These are phyloP conservation scores for Lingula anatina DNA, from an alignment of 2,888 invertebrate species.

Conservation along the genomic window DNA sequence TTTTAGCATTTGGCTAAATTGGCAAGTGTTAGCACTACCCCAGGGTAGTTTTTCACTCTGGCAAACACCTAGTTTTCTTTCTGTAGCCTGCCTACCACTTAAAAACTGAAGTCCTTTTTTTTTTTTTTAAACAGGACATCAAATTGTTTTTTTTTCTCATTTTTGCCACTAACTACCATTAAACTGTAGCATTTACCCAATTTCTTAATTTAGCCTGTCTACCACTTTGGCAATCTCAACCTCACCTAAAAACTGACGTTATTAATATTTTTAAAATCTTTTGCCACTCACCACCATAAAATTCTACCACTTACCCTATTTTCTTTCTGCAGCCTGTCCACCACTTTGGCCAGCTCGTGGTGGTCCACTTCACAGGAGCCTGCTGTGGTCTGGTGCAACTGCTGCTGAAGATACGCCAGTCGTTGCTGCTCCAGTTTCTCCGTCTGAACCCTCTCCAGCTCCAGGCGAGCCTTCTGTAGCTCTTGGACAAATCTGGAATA, in stretches of 20 bases:
- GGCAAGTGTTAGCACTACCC: no score
- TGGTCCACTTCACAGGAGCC: constrained; percentile 2
- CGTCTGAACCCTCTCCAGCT: constrained; percentile 17
- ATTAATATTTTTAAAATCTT: neutral
- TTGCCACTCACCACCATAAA: neutral
- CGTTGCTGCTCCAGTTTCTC: constrained; percentile 6
- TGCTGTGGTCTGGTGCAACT: constrained; percentile 2
- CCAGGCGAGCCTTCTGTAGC: constrained; percentile 28
- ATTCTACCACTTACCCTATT: constrained; percentile 22
- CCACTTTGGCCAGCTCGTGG: constrained; percentile 6
- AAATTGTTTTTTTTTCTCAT: no score
- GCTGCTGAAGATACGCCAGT: no score
- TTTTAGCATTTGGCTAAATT: no score
- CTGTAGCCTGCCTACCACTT: no score
- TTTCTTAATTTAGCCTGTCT: no score
- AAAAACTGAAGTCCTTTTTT: no score
- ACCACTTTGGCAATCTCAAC: neutral
- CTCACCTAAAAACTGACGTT: neutral
- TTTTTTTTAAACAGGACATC: no score
- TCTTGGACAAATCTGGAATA: constrained; percentile 39
- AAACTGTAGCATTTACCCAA: no score
- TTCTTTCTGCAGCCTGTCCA: constrained; percentile 23
- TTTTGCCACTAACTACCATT: no score
- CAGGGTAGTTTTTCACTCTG: no score
- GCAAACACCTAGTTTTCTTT: no score